Evolutionary conservation across 53 echinoderm and acorn worm species (phyloP).

Genomic region (Arbacia lixula): DNA sequence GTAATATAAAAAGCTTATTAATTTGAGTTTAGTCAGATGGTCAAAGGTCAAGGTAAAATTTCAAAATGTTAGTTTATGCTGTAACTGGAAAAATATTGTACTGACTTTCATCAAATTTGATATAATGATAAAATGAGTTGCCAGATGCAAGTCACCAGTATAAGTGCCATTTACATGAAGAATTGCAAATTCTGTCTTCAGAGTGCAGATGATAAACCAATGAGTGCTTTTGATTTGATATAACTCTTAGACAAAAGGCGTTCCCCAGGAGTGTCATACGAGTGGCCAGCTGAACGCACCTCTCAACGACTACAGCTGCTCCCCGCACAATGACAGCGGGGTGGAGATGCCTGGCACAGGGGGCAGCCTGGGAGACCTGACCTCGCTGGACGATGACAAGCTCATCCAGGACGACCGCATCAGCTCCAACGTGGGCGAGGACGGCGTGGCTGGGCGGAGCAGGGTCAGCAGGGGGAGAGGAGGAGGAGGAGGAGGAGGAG

Average conservation of each 20-base stretch:
- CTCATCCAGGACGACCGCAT: constrained; percentile 93
- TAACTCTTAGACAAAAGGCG: constrained; percentile 27
- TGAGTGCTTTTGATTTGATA: no score
- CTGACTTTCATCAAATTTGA: no score
- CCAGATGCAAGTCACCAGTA: background rate
- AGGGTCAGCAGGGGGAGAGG: constrained; percentile 30
- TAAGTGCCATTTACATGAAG: background rate
- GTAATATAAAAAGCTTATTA: no score
- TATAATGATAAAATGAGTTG: no score
- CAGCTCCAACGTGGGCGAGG: constrained; percentile 88
- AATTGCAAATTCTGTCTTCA: background rate
- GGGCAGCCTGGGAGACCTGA: constrained; percentile 88
- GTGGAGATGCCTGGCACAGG: constrained; percentile 93
- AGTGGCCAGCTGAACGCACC: constrained; percentile 23
- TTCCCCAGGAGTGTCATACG: constrained; percentile 43
- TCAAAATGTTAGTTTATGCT: no score
- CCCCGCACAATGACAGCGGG: constrained; percentile 98
- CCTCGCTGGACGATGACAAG: constrained; percentile 85
- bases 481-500: constrained; percentile 46
- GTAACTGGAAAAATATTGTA: no score
- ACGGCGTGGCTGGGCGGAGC: background rate
- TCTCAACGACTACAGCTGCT: constrained; percentile 86
- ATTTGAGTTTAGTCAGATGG: no score
- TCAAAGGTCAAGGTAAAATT: no score
- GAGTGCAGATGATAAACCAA: no score